Evolutionary conservation across 2,888 invertebrate species (phyloP).

Genomic region (Eristalinus sepulchralis): DNA sequence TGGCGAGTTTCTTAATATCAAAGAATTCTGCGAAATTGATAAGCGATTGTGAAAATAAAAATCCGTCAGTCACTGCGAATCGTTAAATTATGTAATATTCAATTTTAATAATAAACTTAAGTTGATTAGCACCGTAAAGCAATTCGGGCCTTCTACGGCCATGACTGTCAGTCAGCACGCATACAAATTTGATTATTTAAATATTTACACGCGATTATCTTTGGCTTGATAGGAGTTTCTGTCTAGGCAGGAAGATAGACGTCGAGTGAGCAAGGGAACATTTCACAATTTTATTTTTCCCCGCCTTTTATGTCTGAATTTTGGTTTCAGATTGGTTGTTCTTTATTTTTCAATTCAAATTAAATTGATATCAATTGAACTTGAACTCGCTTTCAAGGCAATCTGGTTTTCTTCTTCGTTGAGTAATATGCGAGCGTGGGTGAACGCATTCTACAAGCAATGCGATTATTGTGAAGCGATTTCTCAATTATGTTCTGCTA

Average conservation of each 20-base stretch:
- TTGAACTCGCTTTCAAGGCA: not conserved
- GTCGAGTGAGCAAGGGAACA: not conserved
- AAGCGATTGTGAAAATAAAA: not conserved
- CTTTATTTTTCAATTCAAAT: not conserved
- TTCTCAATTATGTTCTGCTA: too few relatives aligned
- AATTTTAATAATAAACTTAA: not conserved
- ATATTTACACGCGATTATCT: not conserved
- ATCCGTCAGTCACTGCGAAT: not conserved
- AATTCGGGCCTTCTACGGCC: not conserved
- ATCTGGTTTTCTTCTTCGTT: not conserved
- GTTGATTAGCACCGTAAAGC: not conserved
- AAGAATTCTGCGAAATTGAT: not conserved
- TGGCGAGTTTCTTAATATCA: not conserved
- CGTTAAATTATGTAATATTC: not conserved
- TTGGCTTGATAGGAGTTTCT: not conserved
- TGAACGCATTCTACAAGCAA: too few relatives aligned
- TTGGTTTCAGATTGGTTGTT: not conserved
- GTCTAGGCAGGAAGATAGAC: not conserved
- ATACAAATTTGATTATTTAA: not conserved
- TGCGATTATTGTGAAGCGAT: too few relatives aligned
- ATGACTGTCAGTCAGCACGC: not conserved
- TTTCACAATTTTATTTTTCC: not conserved
- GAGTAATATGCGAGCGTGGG: too few relatives aligned
- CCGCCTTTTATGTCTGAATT: not conserved
- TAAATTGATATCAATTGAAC: not conserved